Evolutionary conservation across 1,140 invertebrate genomes (phyloP).

Genomic region (Hesperophylax magnus): DNA sequence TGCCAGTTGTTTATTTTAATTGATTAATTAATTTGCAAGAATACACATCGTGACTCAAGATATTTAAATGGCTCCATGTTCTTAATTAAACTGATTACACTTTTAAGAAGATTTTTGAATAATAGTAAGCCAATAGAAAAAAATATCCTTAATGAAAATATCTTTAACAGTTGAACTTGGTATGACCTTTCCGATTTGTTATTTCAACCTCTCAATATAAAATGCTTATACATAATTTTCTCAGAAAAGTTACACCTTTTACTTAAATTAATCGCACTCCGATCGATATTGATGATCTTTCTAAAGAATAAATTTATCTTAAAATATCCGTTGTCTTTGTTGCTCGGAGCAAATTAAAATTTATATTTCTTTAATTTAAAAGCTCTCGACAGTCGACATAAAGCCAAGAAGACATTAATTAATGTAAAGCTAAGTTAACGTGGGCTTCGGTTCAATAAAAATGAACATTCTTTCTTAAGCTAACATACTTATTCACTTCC

Average conservation of each 20-base stretch:
- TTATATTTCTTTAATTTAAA: constrained; percentile 18
- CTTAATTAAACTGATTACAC: too few species aligned
- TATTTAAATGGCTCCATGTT: too few species aligned
- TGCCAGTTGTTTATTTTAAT: too few species aligned
- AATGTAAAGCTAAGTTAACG: not conserved
- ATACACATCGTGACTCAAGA: too few species aligned
- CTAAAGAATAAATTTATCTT: not conserved
- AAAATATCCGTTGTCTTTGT: not conserved
- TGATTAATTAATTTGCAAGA: too few species aligned
- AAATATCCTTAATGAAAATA: too few species aligned
- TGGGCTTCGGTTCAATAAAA: constrained; percentile 13
- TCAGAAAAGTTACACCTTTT: not conserved
- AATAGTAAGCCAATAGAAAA: too few species aligned
- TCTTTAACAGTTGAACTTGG: too few species aligned
- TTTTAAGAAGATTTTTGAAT: too few species aligned
- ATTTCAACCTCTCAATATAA: too few species aligned
- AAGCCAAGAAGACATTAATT: constrained; percentile 11
- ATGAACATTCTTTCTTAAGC: constrained; percentile 6
- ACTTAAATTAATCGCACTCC: not conserved
- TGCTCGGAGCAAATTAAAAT: not conserved
- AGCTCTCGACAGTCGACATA: constrained; percentile 7
- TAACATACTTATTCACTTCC: constrained; percentile 15
- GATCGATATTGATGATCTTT: not conserved
- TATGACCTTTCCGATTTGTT: too few species aligned
- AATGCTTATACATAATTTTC: not conserved